These are phyloP conservation scores for Cheilosia soror DNA, from an alignment of 2,888 invertebrate genomes.

Conservation along the genomic window DNA sequence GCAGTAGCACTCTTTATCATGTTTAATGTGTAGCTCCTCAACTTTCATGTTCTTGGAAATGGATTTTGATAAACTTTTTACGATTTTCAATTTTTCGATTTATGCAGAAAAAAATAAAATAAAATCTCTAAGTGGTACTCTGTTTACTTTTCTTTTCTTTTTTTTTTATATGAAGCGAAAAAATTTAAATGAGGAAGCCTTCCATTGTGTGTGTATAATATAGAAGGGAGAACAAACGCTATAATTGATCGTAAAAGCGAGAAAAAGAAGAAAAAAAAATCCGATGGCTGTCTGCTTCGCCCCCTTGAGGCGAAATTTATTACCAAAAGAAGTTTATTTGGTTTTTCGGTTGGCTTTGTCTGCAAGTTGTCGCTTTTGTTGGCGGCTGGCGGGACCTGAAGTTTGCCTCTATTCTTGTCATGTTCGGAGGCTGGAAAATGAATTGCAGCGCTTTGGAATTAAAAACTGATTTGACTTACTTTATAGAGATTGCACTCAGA, in stretches of 20 bases:
- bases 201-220: neutral
- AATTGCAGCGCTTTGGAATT: constrained; percentile 6
- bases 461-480: neutral
- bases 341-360: constrained; percentile 19
- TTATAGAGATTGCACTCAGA: constrained; percentile 9
- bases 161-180: constrained; percentile 13
- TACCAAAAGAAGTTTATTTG: constrained; percentile 18
- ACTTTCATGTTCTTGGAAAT: constrained; percentile 45
- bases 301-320: constrained; percentile 31
- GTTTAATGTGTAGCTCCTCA: constrained; percentile 27
- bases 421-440: neutral
- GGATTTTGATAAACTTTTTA: constrained; percentile 56
- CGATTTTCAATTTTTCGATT: constrained; percentile 61
- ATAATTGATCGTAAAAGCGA: constrained; percentile 50
- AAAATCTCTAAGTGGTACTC: constrained; percentile 8
- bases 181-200: constrained; percentile 38
- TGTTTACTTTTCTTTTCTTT: neutral
- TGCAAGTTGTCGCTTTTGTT: constrained; percentile 27
- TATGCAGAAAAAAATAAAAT: constrained; percentile 6
- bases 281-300: constrained; percentile 34
- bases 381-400: neutral
- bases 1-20: constrained; percentile 45
- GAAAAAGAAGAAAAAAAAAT: constrained; percentile 5
- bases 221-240: constrained; percentile 27
- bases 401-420: neutral